Evolutionary conservation across 2,797 vertebrate species (phyloP).

Genomic region (Psittacula derbiana): DNA sequence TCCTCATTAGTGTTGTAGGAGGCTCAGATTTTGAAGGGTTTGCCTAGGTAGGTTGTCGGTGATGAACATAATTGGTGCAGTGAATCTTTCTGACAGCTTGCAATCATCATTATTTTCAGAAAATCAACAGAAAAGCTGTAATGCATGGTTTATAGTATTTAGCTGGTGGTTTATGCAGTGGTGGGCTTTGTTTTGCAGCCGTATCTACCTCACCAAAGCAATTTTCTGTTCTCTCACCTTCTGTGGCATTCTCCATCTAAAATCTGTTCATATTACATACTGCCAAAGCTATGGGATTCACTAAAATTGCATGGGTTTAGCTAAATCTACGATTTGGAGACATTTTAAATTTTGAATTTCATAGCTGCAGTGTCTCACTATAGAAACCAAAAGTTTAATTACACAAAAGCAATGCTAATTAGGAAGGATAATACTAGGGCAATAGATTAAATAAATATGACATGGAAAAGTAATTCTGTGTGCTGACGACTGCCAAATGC

Average conservation of each 20-base stretch:
- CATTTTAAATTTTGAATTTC: neutral
- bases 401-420: neutral
- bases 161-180: neutral
- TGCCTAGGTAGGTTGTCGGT: slow-evolving; percentile 36
- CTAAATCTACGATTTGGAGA: neutral
- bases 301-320: neutral
- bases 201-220: slow-evolving; percentile 8
- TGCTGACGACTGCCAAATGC: neutral
- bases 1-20: slow-evolving; percentile 41
- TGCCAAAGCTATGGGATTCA: neutral
- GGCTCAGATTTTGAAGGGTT: slow-evolving; percentile 36
- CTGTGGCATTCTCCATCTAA: neutral
- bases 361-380: neutral
- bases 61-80: slow-evolving; percentile 33
- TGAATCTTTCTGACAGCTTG: slow-evolving; percentile 52
- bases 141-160: slow-evolving; percentile 3
- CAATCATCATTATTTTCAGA: slow-evolving; percentile 62
- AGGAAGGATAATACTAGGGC: neutral
- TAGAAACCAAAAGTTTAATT: slow-evolving; percentile 23
- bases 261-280: neutral
- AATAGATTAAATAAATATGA: neutral
- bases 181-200: slow-evolving; percentile 19
- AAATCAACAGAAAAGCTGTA: slow-evolving; percentile 25
- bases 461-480: neutral
- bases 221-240: slow-evolving; percentile 30